phyloP scores from a whole-genome alignment of 2,888 invertebrate genomes.

The Cyclophora albipunctata region DNA sequence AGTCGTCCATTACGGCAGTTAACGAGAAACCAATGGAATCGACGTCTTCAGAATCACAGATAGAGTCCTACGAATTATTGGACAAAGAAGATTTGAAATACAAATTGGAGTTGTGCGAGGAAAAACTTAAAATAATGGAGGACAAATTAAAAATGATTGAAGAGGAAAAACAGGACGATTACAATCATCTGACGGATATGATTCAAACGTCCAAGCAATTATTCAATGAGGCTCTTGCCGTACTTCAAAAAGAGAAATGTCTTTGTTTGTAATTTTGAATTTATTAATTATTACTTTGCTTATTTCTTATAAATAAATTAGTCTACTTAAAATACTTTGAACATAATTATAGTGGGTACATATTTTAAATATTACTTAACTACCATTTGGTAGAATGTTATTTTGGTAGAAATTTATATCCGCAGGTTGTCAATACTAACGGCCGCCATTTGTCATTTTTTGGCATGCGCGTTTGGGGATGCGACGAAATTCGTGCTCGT shows the following conservation, averaged over 20 bases:
- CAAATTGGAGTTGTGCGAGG: conserved; percentile 77
- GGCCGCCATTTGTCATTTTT: conserved; percentile 74
- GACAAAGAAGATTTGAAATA: conserved; percentile 61
- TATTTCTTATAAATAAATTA: neutral
- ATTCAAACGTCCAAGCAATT: conserved; percentile 73
- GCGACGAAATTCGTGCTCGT: conserved; percentile 63
- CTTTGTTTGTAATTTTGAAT: conserved; percentile 40
- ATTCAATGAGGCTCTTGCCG: conserved; percentile 70
- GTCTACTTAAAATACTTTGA: conserved; percentile 9
- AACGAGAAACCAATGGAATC: conserved; percentile 44
- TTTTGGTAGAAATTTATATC: conserved; percentile 15
- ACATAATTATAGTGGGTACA: neutral
- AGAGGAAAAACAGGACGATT: conserved; percentile 78
- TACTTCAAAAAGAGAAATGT: conserved; percentile 62
- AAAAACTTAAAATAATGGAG: conserved; percentile 79
- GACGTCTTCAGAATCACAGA: conserved; percentile 37
- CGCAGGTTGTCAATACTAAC: conserved; percentile 32
- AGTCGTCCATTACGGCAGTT: conserved; percentile 36
- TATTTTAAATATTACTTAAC: conserved; percentile 1
- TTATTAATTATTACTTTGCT: conserved; percentile 11
- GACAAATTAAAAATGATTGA: conserved; percentile 78
- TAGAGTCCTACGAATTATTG: conserved; percentile 37
- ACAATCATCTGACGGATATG: conserved; percentile 70
- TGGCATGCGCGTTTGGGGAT: conserved; percentile 71
- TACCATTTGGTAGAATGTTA: conserved; percentile 12